Conservation (phyloP, 1,140 invertebrate species). For the Drosophila sp. region DNA sequence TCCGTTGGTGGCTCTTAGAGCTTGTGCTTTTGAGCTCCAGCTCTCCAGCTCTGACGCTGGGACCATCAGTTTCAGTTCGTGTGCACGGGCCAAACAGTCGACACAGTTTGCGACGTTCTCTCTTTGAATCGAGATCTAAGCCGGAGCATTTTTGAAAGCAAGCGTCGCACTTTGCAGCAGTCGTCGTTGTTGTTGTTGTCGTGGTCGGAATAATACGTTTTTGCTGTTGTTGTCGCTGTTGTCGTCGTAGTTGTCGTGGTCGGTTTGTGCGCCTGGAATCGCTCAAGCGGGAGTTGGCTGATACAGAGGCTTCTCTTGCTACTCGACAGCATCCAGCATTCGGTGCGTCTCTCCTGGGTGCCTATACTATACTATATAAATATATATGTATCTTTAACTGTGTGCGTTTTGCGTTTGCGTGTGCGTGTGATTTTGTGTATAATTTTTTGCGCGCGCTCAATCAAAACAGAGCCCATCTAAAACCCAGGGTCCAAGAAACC, state of each 20-base stretch:
- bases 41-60: slow-evolving; percentile 44
- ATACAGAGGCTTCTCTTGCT: slow-evolving; percentile 31
- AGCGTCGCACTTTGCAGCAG: slow-evolving; percentile 51
- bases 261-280: slow-evolving; percentile 45
- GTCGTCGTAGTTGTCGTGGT: slow-evolving; percentile 29
- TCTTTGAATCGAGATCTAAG: slow-evolving; percentile 16
- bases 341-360: slow-evolving; percentile 54
- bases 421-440: slow-evolving; percentile 72
- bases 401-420: slow-evolving; percentile 52
- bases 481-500: slow-evolving; percentile 30
- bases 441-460: slow-evolving; percentile 82
- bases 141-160: slow-evolving; percentile 26
- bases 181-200: slow-evolving; percentile 33
- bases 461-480: slow-evolving; percentile 66
- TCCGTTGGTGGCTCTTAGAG: slow-evolving; percentile 13
- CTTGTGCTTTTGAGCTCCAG: slow-evolving; percentile 52
- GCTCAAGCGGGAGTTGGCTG: slow-evolving; percentile 52
- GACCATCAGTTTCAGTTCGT: slow-evolving; percentile 57
- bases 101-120: slow-evolving; percentile 44
- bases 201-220: slow-evolving; percentile 34
- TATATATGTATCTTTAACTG: slow-evolving; percentile 18
- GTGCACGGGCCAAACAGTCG: slow-evolving; percentile 67
- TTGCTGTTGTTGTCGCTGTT: slow-evolving; percentile 48
- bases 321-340: slow-evolving; percentile 39
- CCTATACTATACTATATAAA: slow-evolving; percentile 25